Evolutionary conservation across 2,113 vertebrate genomes (phyloP), one percentile per base, ranked within the genome.

Genomic region (Polypterus bichir): DNA sequence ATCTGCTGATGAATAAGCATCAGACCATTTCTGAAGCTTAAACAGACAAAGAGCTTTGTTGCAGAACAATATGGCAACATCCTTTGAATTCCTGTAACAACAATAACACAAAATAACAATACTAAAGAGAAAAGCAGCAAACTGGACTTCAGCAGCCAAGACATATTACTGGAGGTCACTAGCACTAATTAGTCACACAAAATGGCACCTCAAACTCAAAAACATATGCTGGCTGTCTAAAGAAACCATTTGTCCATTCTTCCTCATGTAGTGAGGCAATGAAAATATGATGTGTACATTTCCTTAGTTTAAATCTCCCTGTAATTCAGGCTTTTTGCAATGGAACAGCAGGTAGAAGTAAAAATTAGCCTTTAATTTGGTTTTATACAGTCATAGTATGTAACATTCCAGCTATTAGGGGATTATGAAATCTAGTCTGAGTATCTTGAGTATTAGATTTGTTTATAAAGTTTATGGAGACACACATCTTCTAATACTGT

Each of bases 21-120:
- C 83, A 0, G 48, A 60, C 83, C 83, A 88, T 64, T 75, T 84
- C 7, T 71, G 66, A 5, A 88, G 80, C 57, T 49, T 77, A 66
- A 77, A 88, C 65, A 85, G 70, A 1, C 83, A 79, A 46, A 78
- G 83, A 57, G 87, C 83, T 63, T 73, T 82, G 66, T 87, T 88
- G 72, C 82, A 87, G 47, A 81, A 61, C 4, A 89, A 59, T 61
- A 86, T 74, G 47, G 86, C 84, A 69, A 88, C 55, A 7, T 89
- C 83, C 55, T n/a, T 72, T 0, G 56, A 59, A 9, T 67, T 62
- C 46, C 73, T 62, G 59, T 85, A 88, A 3, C 27, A 65, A 74
- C 56, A 4, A 57, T 8, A 57, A 49, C 9, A 46, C 44, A 44
- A 61, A 61, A 61, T 52, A 1, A 44, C 3, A 10, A 8, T 57